Evolutionary conservation across 2,888 invertebrate genomes (phyloP), one percentile per base, ranked within the genome.

Genomic region (Mechanitis mazaeus): DNA sequence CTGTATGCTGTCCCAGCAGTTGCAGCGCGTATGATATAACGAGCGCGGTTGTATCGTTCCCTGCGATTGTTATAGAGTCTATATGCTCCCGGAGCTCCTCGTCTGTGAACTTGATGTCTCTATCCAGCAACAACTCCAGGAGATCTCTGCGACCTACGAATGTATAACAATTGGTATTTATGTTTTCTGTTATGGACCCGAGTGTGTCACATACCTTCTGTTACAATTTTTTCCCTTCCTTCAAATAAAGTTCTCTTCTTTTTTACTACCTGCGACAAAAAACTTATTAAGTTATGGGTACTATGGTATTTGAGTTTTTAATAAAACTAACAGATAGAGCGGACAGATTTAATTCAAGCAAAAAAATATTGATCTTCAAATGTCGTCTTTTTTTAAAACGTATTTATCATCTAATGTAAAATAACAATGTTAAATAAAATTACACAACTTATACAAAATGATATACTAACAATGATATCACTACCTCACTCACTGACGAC

Each of bases 11-110:
- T 0, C 89, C 90, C 11, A 91, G 68, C 62, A 88, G 66, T 57
- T 80, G 69, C 2, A 90, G 73, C 0, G 77, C 71, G 70, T 86
- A 90, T 1, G 85, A 73, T 58, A 86, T 83, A 6, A 84, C 85
- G 3, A 86, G 78, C 0, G 90, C 84, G 3, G 90, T 87, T 12
- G 90, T 91, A 63, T 91, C 85, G 72, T 89, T 87, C 60, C 92
- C 92, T 20, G 91, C 92, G 54, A 92, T 87, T 60, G 92, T 90
- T 73, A 92, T 91, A 0, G 92, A 91, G 68, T 91, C 90, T 2
- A 92, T 91, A 75, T 92, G 92, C 63, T 92, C 91, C 38, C 90
- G 79, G n/a, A 92, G 70, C 70, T 92, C 87, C 59, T 85, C 76
- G 64, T 91, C 85, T 2, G 85, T 87, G 45, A 92, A 89, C 61